Percentiles rank a stretch among this genome's conserved stretches.
phyloP scores from a whole-genome alignment of 2,888 invertebrate species.

The Aelia acuminata region DNA sequence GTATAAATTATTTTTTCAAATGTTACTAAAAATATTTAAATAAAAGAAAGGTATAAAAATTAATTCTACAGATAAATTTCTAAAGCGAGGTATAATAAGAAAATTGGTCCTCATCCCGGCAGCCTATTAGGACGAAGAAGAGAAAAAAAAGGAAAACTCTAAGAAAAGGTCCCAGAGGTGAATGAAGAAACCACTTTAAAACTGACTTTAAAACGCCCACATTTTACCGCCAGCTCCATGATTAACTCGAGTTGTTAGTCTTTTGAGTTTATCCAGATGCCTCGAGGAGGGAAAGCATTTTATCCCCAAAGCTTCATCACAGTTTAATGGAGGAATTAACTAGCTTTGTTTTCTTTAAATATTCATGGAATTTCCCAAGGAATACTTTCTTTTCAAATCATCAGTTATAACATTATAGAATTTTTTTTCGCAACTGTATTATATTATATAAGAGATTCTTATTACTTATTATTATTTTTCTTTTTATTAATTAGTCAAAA shows the following conservation, averaged over 20 bases:
- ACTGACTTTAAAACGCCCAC: conserved; percentile 7
- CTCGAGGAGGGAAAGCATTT: neutral
- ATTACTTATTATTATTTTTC: no score
- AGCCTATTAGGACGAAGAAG: neutral
- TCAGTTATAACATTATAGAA: no score
- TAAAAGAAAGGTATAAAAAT: no score
- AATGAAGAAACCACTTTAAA: conserved; percentile 4
- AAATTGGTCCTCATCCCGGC: neutral
- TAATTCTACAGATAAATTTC: neutral
- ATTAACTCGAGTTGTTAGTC: conserved; percentile 13
- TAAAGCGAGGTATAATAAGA: neutral
- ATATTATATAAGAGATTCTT: no score
- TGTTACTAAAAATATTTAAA: no score
- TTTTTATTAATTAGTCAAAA: no score
- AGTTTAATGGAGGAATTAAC: conserved; percentile 5
- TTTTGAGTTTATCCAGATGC: conserved; percentile 18
- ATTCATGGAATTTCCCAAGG: neutral
- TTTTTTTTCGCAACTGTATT: no score
- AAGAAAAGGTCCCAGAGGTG: neutral
- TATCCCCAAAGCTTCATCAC: neutral
- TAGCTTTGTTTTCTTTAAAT: conserved; percentile 21
- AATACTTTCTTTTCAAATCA: neutral
- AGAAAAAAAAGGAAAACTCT: neutral
- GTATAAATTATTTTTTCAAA: no score
- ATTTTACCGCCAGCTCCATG: conserved; percentile 1